Evolutionary conservation across 2,797 vertebrate species (phyloP).

Genomic region (Fundulus diaphanus): DNA sequence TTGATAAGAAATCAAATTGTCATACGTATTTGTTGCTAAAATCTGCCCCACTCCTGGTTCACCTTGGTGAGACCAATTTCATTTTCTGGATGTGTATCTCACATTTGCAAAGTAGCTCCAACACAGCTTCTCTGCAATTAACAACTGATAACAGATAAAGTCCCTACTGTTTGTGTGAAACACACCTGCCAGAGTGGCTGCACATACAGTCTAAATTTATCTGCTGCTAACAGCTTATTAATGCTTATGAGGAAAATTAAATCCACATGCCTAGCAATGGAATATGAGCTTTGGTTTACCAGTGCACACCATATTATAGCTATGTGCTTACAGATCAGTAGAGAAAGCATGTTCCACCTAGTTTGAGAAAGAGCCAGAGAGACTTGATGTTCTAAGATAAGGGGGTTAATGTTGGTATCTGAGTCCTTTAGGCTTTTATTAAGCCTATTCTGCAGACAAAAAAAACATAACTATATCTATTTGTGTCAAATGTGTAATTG

Average conservation of each 20-base stretch:
- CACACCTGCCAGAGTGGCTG: slow-evolving; percentile 22
- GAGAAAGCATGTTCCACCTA: slow-evolving; percentile 5
- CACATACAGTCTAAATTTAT: slow-evolving; percentile 46
- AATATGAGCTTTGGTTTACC: slow-evolving; percentile 43
- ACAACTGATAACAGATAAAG: slow-evolving; percentile 45
- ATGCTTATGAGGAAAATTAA: slow-evolving; percentile 44
- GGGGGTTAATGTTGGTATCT: slow-evolving; percentile 23
- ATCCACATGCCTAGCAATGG: slow-evolving; percentile 37
- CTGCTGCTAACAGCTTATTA: slow-evolving; percentile 41
- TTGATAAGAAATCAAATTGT: not conserved
- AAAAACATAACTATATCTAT: slow-evolving; percentile 19
- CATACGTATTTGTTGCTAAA: not conserved
- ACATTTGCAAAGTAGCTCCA: slow-evolving; percentile 23
- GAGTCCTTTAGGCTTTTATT: slow-evolving; percentile 20
- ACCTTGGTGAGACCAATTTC: slow-evolving; percentile 1
- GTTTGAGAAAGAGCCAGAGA: slow-evolving; percentile 17
- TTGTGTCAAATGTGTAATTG: slow-evolving; percentile 39
- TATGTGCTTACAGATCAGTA: not conserved
- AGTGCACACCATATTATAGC: not conserved
- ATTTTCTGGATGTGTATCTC: slow-evolving; percentile 27
- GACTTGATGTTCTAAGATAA: slow-evolving; percentile 40
- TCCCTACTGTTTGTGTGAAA: slow-evolving; percentile 44
- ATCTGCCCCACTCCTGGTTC: not conserved
- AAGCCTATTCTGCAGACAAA: slow-evolving; percentile 20
- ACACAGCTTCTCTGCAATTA: slow-evolving; percentile 45